Percentiles rank a stretch among this genome's conserved stretches.
Evolutionary conservation across 2,113 vertebrate species (phyloP).

Genomic region (Clupea harengus): DNA sequence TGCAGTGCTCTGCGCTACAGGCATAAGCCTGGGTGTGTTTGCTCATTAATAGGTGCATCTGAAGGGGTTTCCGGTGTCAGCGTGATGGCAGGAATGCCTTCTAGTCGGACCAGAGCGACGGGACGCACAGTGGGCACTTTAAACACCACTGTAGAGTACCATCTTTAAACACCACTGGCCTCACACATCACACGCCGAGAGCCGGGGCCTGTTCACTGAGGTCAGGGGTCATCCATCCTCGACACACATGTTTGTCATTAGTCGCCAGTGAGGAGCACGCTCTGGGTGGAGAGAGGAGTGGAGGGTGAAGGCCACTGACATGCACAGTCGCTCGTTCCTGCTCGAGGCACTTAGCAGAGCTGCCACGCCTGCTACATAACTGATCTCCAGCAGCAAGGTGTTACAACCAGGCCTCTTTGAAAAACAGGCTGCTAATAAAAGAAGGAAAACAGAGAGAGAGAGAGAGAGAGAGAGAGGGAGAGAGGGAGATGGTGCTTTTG

Average conservation of each 20-base stretch:
- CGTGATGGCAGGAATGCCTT: constrained; percentile 35
- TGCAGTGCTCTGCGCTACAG: background rate
- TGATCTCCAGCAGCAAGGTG: constrained; percentile 9
- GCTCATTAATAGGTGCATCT: background rate
- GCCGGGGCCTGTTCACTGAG: constrained; percentile 51
- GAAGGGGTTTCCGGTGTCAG: background rate
- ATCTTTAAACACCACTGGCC: constrained; percentile 40
- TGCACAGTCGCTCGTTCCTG: background rate
- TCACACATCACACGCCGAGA: constrained; percentile 39
- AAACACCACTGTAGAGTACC: constrained; percentile 46
- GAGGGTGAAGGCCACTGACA: constrained; percentile 26
- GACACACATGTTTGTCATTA: constrained; percentile 51
- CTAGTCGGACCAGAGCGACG: constrained; percentile 23
- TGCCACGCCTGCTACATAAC: background rate
- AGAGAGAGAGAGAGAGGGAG: background rate
- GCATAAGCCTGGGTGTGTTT: background rate
- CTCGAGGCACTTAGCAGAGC: background rate
- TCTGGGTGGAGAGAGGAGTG: constrained; percentile 19
- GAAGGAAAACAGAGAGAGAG: background rate
- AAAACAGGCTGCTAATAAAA: background rate
- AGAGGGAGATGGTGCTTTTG: background rate
- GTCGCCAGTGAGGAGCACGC: constrained; percentile 39
- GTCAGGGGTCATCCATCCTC: constrained; percentile 47
- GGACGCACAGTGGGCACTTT: constrained; percentile 24
- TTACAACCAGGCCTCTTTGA: background rate